These are phyloP conservation scores for Gila orcuttii DNA, from an alignment of 2,113 vertebrate genomes.

Conservation along the genomic window DNA sequence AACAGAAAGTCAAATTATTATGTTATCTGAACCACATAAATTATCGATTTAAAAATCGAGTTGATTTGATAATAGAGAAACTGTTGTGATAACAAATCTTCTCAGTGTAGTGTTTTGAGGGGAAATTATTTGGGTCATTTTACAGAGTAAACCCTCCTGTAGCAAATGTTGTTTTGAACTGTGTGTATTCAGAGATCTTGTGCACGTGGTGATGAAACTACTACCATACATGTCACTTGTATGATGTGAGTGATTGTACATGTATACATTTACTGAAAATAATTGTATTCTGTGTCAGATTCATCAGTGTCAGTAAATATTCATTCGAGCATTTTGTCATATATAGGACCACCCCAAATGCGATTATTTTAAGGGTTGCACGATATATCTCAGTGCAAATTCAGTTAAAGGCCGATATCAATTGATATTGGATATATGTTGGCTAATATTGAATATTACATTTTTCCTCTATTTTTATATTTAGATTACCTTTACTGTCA, in stretches of 20 bases:
- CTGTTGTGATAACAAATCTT: too few species aligned
- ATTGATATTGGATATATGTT: not conserved
- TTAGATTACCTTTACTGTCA: not conserved
- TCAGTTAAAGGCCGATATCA: not conserved
- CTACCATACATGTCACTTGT: not conserved
- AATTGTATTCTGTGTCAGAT: not conserved
- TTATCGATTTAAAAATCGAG: too few species aligned
- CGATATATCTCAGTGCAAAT: not conserved
- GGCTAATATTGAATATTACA: not conserved
- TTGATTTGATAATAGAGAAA: too few species aligned
- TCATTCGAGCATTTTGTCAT: not conserved
- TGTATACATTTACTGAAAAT: not conserved
- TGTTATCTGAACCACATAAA: too few species aligned
- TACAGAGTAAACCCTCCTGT: not conserved
- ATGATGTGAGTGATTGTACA: not conserved
- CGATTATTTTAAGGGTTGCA: not conserved
- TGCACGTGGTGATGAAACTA: constrained; percentile 15
- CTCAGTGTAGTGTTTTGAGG: not conserved
- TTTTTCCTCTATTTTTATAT: not conserved
- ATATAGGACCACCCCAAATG: not conserved
- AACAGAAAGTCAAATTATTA: too few species aligned
- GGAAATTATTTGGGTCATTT: not conserved
- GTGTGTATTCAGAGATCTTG: not conserved
- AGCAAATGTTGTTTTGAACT: constrained; percentile 22
- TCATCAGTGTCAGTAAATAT: not conserved